Evolutionary conservation across 2,797 vertebrate genomes (phyloP).

Genomic region (Platalea minor): DNA sequence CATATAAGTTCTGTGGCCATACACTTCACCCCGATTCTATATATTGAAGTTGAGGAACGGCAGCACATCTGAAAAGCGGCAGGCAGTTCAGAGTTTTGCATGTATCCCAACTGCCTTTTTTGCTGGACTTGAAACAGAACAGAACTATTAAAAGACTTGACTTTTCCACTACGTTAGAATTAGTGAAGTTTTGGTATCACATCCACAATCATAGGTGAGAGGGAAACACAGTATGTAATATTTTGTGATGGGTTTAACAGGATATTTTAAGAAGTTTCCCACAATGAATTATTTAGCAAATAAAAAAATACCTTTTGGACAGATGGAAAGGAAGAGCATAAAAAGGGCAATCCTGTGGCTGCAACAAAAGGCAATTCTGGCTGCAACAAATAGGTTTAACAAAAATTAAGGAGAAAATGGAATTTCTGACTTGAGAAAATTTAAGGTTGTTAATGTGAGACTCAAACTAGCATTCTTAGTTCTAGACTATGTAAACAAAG

Average conservation of each 20-base stretch:
- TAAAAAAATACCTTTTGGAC: background rate
- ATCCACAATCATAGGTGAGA: background rate
- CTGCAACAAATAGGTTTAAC: background rate
- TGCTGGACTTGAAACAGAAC: background rate
- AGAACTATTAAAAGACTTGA: background rate
- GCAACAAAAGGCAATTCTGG: background rate
- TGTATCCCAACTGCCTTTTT: background rate
- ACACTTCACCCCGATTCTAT: background rate
- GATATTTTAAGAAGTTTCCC: background rate
- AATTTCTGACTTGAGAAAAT: background rate
- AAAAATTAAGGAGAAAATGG: background rate
- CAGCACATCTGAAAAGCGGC: background rate
- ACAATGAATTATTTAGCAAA: background rate
- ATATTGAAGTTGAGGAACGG: background rate
- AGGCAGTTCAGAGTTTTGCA: background rate
- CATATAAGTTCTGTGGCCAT: background rate
- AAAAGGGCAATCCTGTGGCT: background rate
- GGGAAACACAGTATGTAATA: background rate
- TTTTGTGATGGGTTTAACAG: background rate
- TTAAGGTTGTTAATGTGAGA: background rate
- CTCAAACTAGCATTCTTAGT: background rate
- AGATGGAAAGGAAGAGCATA: background rate
- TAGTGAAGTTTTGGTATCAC: background rate
- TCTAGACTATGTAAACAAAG: background rate
- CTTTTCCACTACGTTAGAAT: background rate